phyloP scores from a whole-genome alignment of 1,140 invertebrate genomes.

The Harlomillsia oculata region DNA sequence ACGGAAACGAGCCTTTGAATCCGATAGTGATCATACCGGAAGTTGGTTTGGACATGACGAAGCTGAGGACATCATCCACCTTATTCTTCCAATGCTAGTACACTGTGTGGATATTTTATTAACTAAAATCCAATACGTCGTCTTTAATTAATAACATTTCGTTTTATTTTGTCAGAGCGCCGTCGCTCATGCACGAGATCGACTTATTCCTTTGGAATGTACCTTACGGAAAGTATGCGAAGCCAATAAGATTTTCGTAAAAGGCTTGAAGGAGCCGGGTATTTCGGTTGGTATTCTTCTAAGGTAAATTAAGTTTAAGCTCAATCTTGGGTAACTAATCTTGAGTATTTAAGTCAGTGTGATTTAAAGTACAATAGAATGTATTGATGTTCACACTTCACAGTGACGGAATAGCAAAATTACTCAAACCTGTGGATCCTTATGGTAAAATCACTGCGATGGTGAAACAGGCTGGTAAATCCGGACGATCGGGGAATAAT shows the following conservation, averaged over 20 bases:
- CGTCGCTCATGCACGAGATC: conserved; percentile 20
- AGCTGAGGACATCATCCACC: no score
- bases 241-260: conserved; percentile 15
- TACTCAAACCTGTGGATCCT: neutral
- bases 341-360: no score
- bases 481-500: conserved; percentile 12
- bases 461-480: conserved; percentile 3
- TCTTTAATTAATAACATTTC: neutral
- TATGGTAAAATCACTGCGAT: neutral
- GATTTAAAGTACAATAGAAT: no score
- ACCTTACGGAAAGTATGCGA: conserved; percentile 10
- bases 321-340: no score
- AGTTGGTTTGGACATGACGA: no score
- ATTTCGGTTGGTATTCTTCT: conserved; percentile 6
- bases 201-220: conserved; percentile 19
- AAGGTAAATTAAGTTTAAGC: neutral
- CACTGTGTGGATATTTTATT: no score
- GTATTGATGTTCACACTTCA: no score
- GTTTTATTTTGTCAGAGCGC: conserved; percentile 5
- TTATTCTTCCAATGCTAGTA: conserved; percentile 5
- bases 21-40: no score
- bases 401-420: neutral
- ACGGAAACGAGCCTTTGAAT: no score
- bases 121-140: neutral
- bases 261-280: conserved; percentile 7